These are phyloP conservation scores for Homarus gammarus DNA, from an alignment of 2,888 invertebrate species.

Conservation along the genomic window DNA sequence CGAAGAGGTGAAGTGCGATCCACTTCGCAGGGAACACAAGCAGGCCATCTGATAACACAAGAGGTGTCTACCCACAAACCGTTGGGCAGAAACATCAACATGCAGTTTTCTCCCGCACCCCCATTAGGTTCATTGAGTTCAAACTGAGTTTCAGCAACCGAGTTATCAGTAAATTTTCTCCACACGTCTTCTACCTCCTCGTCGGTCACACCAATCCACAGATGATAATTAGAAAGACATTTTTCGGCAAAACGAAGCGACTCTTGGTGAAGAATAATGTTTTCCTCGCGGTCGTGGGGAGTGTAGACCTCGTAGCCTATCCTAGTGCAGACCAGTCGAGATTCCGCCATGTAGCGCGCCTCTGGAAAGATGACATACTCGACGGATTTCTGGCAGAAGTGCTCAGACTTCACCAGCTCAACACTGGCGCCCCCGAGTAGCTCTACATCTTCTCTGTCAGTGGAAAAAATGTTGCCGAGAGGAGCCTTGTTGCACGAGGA, in stretches of 20 bases:
- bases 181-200: conserved; percentile 59
- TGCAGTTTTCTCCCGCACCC: conserved; percentile 61
- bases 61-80: conserved; percentile 68
- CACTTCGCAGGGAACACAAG: conserved; percentile 64
- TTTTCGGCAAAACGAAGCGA: conserved; percentile 61
- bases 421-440: conserved; percentile 58
- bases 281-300: conserved; percentile 35
- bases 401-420: conserved; percentile 26
- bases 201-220: conserved; percentile 68
- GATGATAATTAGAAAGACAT: conserved; percentile 65
- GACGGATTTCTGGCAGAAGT: conserved; percentile 55
- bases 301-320: conserved; percentile 62
- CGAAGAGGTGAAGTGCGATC: conserved; percentile 42
- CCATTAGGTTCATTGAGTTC: conserved; percentile 65
- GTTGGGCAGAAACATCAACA: conserved; percentile 69
- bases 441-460: conserved; percentile 61
- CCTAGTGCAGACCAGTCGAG: conserved; percentile 37
- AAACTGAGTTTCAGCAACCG: conserved; percentile 53
- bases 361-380: conserved; percentile 68
- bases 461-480: conserved; percentile 63
- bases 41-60: conserved; percentile 63
- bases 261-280: conserved; percentile 40
- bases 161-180: conserved; percentile 64
- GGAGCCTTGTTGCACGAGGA: conserved; percentile 39
- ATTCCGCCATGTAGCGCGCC: conserved; percentile 59